Evolutionary conservation across 1,140 invertebrate species (phyloP).

Genomic region (Trachymyrmex cornetzi): DNA sequence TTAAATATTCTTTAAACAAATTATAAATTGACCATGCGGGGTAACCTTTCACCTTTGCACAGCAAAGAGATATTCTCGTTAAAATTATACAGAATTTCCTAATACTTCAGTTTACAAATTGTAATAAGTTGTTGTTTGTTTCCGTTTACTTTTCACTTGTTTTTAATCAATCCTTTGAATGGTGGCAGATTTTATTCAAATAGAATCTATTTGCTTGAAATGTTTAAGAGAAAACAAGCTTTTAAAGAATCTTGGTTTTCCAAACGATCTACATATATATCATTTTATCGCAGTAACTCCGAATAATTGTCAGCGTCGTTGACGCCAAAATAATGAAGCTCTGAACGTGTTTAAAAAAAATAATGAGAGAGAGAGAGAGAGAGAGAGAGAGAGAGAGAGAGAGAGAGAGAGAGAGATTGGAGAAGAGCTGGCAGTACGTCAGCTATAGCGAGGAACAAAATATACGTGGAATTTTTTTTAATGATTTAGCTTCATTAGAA

Average conservation of each 20-base stretch:
- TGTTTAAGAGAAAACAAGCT: slow-evolving; percentile 7
- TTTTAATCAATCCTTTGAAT: slow-evolving; percentile 28
- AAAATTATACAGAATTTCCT: slow-evolving; percentile 32
- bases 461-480: slow-evolving; percentile 29
- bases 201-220: slow-evolving; percentile 20
- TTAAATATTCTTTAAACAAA: slow-evolving; percentile 1
- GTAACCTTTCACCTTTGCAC: background rate
- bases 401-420: background rate
- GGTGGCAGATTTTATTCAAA: background rate
- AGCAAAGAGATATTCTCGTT: background rate
- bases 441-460: background rate
- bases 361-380: background rate
- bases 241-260: background rate
- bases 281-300: background rate
- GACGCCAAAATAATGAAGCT: background rate
- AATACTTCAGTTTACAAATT: slow-evolving; percentile 16
- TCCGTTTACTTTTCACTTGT: slow-evolving; percentile 4
- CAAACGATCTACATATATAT: background rate
- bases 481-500: slow-evolving; percentile 61
- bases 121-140: slow-evolving; percentile 37
- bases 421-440: background rate
- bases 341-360: slow-evolving; percentile 7
- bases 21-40: background rate
- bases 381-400: too few relatives aligned
- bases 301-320: background rate